Conservation (phyloP, 1,140 invertebrate genomes). For the Patella vulgata region DNA sequence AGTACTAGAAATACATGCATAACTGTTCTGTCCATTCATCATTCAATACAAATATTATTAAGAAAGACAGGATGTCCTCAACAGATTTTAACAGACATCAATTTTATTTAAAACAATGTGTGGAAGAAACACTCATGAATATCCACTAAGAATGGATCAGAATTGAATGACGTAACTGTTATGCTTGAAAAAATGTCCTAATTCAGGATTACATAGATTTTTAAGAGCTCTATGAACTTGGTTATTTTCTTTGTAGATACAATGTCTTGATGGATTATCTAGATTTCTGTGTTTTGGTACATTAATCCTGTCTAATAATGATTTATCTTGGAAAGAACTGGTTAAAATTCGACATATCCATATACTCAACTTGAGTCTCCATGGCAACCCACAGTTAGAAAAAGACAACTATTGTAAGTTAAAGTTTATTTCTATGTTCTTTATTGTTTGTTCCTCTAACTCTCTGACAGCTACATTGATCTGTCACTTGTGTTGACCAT, state of each 20-base stretch:
- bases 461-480: too few species aligned
- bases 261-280: conserved; percentile 53
- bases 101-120: too few species aligned
- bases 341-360: conserved; percentile 60
- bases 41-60: too few species aligned
- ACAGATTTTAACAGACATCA: too few species aligned
- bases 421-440: not conserved
- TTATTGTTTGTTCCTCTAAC: too few species aligned
- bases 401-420: conserved; percentile 64
- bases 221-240: conserved; percentile 30
- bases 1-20: too few species aligned
- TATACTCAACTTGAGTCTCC: conserved; percentile 61
- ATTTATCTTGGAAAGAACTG: conserved; percentile 59
- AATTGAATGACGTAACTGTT: not conserved
- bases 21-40: too few species aligned
- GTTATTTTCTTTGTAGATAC: not conserved
- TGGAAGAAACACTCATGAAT: too few species aligned
- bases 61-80: too few species aligned
- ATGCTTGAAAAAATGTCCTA: not conserved
- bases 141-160: too few species aligned
- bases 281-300: conserved; percentile 61
- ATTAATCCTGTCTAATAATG: conserved; percentile 61
- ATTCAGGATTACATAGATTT: conserved; percentile 7
- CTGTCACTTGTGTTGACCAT: too few species aligned
- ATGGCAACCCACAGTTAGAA: conserved; percentile 62